Conservation (phyloP, 2,888 invertebrate species). For the Spodoptera exigua region DNA sequence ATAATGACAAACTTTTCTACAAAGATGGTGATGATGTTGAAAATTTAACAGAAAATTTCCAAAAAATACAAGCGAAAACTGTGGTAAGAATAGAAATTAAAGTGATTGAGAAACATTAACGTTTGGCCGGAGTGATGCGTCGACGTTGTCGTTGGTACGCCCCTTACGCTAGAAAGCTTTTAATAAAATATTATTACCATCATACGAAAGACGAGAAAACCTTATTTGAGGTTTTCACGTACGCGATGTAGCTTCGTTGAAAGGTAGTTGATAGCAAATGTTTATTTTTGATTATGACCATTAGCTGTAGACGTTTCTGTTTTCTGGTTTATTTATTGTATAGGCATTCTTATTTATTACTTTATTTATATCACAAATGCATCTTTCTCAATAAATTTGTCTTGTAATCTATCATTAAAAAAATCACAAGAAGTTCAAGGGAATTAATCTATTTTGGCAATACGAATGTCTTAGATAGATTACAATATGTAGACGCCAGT, state of each 20-base stretch:
- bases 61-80: neutral
- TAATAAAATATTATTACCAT: slow-evolving; percentile 73
- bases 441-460: no score
- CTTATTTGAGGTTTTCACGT: slow-evolving; percentile 64
- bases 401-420: no score
- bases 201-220: slow-evolving; percentile 64
- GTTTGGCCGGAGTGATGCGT: slow-evolving; percentile 45
- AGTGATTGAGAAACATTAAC: slow-evolving; percentile 51
- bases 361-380: no score
- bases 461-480: no score
- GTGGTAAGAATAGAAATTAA: slow-evolving; percentile 25
- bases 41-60: neutral
- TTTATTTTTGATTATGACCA: slow-evolving; percentile 44
- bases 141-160: slow-evolving; percentile 37
- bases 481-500: no score
- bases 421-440: no score
- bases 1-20: no score
- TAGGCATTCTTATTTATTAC: neutral
- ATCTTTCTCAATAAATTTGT: no score
- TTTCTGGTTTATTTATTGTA: slow-evolving; percentile 12
- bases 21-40: no score
- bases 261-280: slow-evolving; percentile 43
- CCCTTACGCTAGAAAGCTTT: slow-evolving; percentile 68
- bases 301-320: slow-evolving; percentile 13
- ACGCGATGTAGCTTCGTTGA: slow-evolving; percentile 25